Percentiles rank a stretch among this genome's conserved stretches.
These are phyloP conservation scores for Coecobrya sp. DNA, from an alignment of 2,888 invertebrate species.

Conservation along the genomic window DNA sequence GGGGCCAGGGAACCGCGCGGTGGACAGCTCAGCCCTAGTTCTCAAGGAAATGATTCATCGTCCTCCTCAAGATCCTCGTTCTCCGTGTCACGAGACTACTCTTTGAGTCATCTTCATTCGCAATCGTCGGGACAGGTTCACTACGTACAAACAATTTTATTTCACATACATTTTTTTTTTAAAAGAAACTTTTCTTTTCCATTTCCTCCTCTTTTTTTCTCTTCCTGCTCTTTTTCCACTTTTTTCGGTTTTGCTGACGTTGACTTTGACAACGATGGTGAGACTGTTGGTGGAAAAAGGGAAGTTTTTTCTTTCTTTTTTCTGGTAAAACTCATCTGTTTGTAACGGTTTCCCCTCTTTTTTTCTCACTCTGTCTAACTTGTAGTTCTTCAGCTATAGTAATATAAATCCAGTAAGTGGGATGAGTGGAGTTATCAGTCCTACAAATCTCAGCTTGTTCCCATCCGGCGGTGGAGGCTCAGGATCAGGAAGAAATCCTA, in stretches of 20 bases:
- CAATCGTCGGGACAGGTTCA: constrained; percentile 93
- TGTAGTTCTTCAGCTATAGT: constrained; percentile 97
- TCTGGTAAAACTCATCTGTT: constrained; percentile 49
- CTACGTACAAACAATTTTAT: constrained; percentile 85
- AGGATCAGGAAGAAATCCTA: constrained; percentile 88
- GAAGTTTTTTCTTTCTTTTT: constrained; percentile 38
- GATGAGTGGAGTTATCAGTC: constrained; percentile 95
- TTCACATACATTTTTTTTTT: not conserved
- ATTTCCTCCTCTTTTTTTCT: constrained; percentile 20
- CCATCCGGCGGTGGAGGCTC: constrained; percentile 89
- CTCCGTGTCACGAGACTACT: constrained; percentile 91
- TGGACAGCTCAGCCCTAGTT: constrained; percentile 86
- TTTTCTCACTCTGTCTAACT: constrained; percentile 46
- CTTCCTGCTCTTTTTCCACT: constrained; percentile 11
- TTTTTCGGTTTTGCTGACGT: constrained; percentile 52
- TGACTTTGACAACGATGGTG: constrained; percentile 13
- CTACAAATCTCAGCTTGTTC: constrained; percentile 95
- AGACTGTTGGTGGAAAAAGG: not conserved
- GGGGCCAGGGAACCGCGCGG: constrained; percentile 87
- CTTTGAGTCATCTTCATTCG: constrained; percentile 97
- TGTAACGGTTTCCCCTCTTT: constrained; percentile 69
- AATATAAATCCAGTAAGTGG: constrained; percentile 93
- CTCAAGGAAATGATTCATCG: constrained; percentile 86
- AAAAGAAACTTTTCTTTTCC: constrained; percentile 40
- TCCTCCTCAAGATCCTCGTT: constrained; percentile 87